Evolutionary conservation across 2,113 vertebrate genomes (phyloP).

Genomic region (Pluvialis apricaria): DNA sequence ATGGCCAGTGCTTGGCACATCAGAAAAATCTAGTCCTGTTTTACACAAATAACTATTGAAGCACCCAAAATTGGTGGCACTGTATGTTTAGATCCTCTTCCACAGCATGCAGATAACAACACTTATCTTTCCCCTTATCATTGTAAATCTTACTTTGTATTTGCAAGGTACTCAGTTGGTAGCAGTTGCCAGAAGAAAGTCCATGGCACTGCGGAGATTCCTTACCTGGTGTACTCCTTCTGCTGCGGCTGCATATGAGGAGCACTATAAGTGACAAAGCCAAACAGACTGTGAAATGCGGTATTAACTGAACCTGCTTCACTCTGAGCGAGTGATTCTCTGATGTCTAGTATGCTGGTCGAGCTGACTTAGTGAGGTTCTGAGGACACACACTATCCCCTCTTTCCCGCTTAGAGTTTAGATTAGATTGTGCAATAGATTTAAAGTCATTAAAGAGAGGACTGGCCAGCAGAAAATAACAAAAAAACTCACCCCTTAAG

Average conservation of each 20-base stretch:
- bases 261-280: background rate
- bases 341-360: background rate
- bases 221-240: background rate
- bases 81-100: background rate
- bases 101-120: background rate
- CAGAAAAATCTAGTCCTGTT: background rate
- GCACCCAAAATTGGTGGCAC: background rate
- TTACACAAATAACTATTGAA: background rate
- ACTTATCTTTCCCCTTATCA: background rate
- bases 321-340: background rate
- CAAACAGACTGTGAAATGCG: background rate
- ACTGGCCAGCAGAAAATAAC: background rate
- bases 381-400: background rate
- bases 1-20: background rate
- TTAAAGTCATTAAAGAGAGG: background rate
- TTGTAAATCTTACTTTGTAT: background rate
- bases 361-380: background rate
- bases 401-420: rapidly evolving
- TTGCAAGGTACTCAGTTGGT: background rate
- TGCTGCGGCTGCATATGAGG: background rate
- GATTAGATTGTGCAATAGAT: background rate
- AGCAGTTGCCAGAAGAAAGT: background rate
- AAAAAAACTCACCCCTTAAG: background rate
- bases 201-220: background rate
- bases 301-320: background rate